Conservation (phyloP, 2,888 invertebrate genomes). For the Nomada hirtipes region DNA sequence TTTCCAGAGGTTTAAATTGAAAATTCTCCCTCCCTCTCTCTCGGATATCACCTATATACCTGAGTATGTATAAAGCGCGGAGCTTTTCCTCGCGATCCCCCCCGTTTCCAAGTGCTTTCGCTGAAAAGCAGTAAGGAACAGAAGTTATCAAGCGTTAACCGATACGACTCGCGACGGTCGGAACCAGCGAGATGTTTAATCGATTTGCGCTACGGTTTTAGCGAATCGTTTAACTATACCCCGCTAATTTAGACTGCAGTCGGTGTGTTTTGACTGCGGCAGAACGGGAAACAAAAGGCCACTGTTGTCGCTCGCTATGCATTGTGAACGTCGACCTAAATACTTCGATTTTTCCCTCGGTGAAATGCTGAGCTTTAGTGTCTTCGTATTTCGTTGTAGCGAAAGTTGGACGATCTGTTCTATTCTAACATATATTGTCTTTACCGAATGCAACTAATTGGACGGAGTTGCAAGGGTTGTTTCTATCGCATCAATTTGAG, state of each 20-base stretch:
- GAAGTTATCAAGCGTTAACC: slow-evolving; percentile 2
- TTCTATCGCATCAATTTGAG: not conserved
- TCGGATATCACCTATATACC: no score
- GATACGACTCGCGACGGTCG: not conserved
- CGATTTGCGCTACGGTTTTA: slow-evolving; percentile 24
- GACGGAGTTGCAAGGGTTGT: not conserved
- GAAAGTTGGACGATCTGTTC: slow-evolving; percentile 35
- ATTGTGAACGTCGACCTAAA: slow-evolving; percentile 56
- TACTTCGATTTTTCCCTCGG: slow-evolving; percentile 44
- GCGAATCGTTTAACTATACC: slow-evolving; percentile 18
- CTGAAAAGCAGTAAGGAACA: not conserved
- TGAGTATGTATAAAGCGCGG: no score
- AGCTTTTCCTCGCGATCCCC: no score
- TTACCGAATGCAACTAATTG: slow-evolving; percentile 2
- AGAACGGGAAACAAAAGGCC: slow-evolving; percentile 40
- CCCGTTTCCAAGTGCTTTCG: no score
- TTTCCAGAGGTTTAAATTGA: no score
- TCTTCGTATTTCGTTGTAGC: slow-evolving; percentile 35
- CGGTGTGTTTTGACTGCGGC: slow-evolving; percentile 47
- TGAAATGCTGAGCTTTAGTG: slow-evolving; percentile 19
- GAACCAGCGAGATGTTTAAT: slow-evolving; percentile 26
- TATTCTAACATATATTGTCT: slow-evolving; percentile 2
- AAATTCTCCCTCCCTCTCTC: no score
- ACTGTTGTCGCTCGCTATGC: slow-evolving; percentile 43
- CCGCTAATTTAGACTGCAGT: slow-evolving; percentile 47